phyloP scores from a whole-genome alignment of 30 jellyfish, hydroid and myxozoan species.

The Hydractinia echinata region DNA sequence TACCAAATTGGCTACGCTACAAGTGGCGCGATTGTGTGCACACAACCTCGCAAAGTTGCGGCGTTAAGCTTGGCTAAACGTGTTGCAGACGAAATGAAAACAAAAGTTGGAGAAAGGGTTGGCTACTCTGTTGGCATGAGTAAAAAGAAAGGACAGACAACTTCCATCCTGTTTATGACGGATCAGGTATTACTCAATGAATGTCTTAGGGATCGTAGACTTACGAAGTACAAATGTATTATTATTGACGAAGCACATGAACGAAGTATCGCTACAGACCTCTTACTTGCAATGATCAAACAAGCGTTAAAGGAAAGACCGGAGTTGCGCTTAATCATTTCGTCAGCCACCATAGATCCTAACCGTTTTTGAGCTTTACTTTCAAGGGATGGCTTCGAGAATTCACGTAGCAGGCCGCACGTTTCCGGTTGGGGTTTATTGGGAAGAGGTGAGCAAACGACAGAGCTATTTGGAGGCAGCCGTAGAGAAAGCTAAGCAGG shows the following conservation, averaged over 20 bases:
- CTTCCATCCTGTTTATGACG: constrained; percentile 50
- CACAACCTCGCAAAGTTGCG: constrained; percentile 82
- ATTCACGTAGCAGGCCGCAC: constrained; percentile 57
- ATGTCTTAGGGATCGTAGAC: constrained; percentile 48
- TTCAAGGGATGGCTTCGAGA: constrained; percentile 33
- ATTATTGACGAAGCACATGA: constrained; percentile 83
- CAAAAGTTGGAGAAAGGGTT: constrained; percentile 42
- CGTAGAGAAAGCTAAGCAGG: constrained; percentile 43
- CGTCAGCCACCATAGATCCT: constrained; percentile 68
- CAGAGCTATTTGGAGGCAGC: constrained; percentile 12
- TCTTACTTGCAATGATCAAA: constrained; percentile 48
- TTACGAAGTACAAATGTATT: constrained; percentile 39
- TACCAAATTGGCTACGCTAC: constrained; percentile 35
- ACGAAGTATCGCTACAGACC: constrained; percentile 52
- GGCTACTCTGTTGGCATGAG: constrained; percentile 65
- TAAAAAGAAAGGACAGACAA: constrained; percentile 2
- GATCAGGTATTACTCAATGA: constrained; percentile 52
- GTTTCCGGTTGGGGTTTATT: constrained; percentile 52
- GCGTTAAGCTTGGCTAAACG: constrained; percentile 56
- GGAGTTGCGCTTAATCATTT: constrained; percentile 44
- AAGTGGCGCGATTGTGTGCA: constrained; percentile 35
- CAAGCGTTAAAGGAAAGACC: constrained; percentile 22
- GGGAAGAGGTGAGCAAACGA: constrained; percentile 11
- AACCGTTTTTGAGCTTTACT: constrained; percentile 49
- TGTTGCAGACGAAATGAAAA: constrained; percentile 42